Evolutionary conservation across 2,113 vertebrate species (phyloP).

Genomic region (Terrapene triunguis): DNA sequence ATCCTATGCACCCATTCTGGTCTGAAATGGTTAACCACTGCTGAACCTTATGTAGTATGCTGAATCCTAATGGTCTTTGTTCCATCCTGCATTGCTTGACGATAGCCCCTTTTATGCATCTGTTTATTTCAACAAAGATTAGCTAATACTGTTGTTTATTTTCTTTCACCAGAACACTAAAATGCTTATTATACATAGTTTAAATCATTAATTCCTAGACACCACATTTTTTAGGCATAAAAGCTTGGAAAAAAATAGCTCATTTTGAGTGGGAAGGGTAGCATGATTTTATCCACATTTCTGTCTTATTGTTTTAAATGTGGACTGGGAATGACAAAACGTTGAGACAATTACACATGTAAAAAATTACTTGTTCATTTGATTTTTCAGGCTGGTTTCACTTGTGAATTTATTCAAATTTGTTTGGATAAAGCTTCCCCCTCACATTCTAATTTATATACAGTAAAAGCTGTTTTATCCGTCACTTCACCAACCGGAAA

Average conservation of each 20-base stretch:
- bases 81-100: slow-evolving; percentile 33
- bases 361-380: slow-evolving; percentile 57
- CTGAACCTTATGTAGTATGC: slow-evolving; percentile 38
- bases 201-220: slow-evolving; percentile 34
- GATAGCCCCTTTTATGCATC: slow-evolving; percentile 25
- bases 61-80: slow-evolving; percentile 47
- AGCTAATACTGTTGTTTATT: slow-evolving; percentile 65
- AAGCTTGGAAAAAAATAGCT: slow-evolving; percentile 54
- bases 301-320: slow-evolving; percentile 61
- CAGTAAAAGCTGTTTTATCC: too few species aligned
- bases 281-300: slow-evolving; percentile 62
- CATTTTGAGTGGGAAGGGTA: slow-evolving; percentile 18
- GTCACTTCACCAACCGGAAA: too few species aligned
- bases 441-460: background rate
- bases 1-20: background rate
- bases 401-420: slow-evolving; percentile 37
- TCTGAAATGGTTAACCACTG: slow-evolving; percentile 44
- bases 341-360: slow-evolving; percentile 32
- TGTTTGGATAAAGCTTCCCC: slow-evolving; percentile 30
- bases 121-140: slow-evolving; percentile 66
- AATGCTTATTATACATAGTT: slow-evolving; percentile 11
- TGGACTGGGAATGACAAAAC: slow-evolving; percentile 32
- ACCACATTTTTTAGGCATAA: slow-evolving; percentile 40
- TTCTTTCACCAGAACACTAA: slow-evolving; percentile 44
- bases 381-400: slow-evolving; percentile 6